These are phyloP conservation scores for Tringa solitaria DNA, from an alignment of 2,113 vertebrate genomes.

Conservation along the genomic window DNA sequence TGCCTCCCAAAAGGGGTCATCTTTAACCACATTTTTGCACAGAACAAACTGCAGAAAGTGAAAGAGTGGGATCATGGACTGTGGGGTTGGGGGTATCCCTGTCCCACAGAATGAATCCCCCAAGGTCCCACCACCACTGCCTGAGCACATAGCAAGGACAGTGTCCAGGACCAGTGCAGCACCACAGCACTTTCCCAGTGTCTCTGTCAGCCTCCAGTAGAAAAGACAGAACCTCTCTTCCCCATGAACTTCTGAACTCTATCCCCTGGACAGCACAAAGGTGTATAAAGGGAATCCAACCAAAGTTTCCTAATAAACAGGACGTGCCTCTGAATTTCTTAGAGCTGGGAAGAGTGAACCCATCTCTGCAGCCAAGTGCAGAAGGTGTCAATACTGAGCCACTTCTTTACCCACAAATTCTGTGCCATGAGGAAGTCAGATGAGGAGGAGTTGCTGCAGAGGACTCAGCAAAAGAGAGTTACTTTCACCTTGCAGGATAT, in stretches of 20 bases:
- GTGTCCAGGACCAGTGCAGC: not conserved
- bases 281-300: not conserved
- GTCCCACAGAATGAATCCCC: not conserved
- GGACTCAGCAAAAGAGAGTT: not conserved
- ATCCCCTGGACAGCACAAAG: not conserved
- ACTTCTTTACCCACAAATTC: not conserved
- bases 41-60: not conserved
- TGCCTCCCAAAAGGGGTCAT: not conserved
- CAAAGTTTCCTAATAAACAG: not conserved
- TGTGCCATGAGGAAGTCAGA: not conserved
- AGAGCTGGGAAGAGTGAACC: not conserved
- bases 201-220: not conserved
- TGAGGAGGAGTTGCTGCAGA: not conserved
- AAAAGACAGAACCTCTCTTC: not conserved
- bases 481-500: not conserved
- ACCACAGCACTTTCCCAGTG: not conserved
- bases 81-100: not conserved
- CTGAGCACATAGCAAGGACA: not conserved
- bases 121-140: not conserved
- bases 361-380: not conserved
- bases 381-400: conserved; percentile 17
- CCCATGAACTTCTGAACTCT: not conserved
- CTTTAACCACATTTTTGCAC: not conserved
- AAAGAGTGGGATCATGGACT: not conserved
- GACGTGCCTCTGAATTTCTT: not conserved